These are phyloP conservation scores for Notamacropus eugenii DNA, from an alignment of 2,797 vertebrate genomes.

Conservation along the genomic window DNA sequence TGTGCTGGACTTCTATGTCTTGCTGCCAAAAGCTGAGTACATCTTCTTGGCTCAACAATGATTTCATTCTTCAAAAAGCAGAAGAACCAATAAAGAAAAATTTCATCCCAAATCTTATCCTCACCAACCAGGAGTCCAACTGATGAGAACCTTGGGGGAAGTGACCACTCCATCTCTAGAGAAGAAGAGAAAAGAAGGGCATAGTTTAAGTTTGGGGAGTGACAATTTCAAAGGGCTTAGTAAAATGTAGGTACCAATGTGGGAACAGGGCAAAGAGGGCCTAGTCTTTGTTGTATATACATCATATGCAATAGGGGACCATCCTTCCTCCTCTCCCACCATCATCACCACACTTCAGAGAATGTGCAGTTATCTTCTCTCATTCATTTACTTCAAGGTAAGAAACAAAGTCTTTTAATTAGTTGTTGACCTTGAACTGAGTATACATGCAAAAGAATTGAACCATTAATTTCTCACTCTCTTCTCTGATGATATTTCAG, in stretches of 20 bases:
- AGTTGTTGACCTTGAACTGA: neutral
- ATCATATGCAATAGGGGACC: too few species aligned
- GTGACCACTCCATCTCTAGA: neutral
- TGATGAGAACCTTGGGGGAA: neutral
- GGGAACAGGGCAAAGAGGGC: neutral
- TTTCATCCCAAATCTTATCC: neutral
- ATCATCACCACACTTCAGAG: neutral
- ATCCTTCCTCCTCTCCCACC: neutral
- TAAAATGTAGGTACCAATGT: neutral
- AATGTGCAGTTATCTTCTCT: neutral
- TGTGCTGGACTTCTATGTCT: neutral
- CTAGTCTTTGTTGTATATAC: neutral
- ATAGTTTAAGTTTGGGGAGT: neutral
- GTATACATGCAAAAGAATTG: neutral
- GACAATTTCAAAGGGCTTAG: neutral
- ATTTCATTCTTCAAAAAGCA: neutral
- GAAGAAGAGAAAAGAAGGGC: neutral
- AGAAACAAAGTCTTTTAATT: neutral
- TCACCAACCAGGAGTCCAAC: neutral
- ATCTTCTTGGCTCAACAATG: neutral
- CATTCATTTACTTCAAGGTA: neutral
- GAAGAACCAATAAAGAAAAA: neutral
- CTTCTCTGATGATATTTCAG: neutral
- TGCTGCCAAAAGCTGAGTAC: neutral
- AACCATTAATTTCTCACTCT: neutral